Base-by-base conservation (phyloP, 2,888 invertebrate genomes). In the Atrina japonica region DNA sequence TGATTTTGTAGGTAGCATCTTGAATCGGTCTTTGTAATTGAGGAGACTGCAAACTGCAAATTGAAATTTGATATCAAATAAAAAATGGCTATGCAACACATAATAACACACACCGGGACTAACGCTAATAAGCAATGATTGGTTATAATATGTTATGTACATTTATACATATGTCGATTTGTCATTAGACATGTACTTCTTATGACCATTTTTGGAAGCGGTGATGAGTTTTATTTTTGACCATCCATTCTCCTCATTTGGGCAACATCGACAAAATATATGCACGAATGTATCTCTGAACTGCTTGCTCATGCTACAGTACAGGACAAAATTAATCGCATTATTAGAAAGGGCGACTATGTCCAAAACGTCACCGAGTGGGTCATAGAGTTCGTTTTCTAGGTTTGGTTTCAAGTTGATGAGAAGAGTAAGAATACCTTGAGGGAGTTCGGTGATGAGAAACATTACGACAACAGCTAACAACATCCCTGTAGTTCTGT, bases 291-390 rank as follows among this genome's bases (percentile, higher is more conserved):
- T 92, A 64, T 90, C 86, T 21, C 98, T 93, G 90, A 98, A 98
- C 92, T 97, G 97, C 75, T 95, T 93, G 74, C 96, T 97, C 97
- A 98, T 97, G 63, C 95, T 93, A 87, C 97, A 97, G 90, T 97
- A 98, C 50, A 98, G 92, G 65, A 97, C 95, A 88, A 98, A 98
- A 91, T 97, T 98, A 70, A 97, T 95, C 0, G 96, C 95, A 9
- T 97, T 96, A 90, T 97, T 98, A 82, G 96, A 92, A 69, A 98
- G 93, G 0, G 97, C 97, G 86, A 97, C 91, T 72, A 96, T 94
- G 91, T 98, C 97, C 94, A 97, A 95, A 60, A 97, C 89, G 88
- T 97, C 97, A 0, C 92, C 92, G n/a, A 92, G 84, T 16, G 87
- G 89, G 75, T 82, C 82, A 91, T 97, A 97, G 25, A 92, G 86